Evolutionary conservation across 2,113 vertebrate species (phyloP).

Genomic region (Cyphomyrus plagiostoma): DNA sequence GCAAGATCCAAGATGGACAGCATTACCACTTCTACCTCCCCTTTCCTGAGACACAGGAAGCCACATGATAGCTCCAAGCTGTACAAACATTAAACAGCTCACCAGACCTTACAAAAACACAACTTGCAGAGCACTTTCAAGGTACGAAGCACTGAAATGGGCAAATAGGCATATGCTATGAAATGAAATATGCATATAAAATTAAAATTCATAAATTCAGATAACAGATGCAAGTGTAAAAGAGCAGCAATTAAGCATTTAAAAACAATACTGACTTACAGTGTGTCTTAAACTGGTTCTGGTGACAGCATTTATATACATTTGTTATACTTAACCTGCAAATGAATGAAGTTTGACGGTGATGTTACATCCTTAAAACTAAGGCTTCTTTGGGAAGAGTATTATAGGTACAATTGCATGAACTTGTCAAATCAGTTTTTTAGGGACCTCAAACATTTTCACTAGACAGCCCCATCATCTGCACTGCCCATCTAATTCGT

Average conservation of each 20-base stretch:
- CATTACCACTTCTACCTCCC: not conserved
- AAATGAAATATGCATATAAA: not conserved
- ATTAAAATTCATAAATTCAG: not conserved
- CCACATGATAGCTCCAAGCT: constrained; percentile 12
- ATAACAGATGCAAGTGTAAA: not conserved
- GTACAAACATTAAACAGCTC: constrained; percentile 8
- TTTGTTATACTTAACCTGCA: not conserved
- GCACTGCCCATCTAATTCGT: not conserved
- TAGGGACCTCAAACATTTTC: not conserved
- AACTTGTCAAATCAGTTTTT: not conserved
- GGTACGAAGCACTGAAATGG: not conserved
- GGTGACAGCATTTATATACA: not conserved
- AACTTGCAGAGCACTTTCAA: not conserved
- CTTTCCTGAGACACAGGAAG: not conserved
- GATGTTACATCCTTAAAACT: not conserved
- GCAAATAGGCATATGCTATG: not conserved
- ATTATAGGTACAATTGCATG: not conserved
- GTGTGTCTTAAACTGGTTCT: not conserved
- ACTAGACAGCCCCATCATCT: not conserved
- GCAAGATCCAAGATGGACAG: not conserved
- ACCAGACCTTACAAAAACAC: constrained; percentile 12
- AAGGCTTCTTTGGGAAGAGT: not conserved
- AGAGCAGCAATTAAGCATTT: not conserved
- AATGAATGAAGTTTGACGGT: not conserved
- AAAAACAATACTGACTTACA: not conserved